A percentile compares a stretch with the other conserved stretches of the same genome.
phyloP scores from a whole-genome alignment of 2,797 vertebrate genomes.

The Onychomys torridus region DNA sequence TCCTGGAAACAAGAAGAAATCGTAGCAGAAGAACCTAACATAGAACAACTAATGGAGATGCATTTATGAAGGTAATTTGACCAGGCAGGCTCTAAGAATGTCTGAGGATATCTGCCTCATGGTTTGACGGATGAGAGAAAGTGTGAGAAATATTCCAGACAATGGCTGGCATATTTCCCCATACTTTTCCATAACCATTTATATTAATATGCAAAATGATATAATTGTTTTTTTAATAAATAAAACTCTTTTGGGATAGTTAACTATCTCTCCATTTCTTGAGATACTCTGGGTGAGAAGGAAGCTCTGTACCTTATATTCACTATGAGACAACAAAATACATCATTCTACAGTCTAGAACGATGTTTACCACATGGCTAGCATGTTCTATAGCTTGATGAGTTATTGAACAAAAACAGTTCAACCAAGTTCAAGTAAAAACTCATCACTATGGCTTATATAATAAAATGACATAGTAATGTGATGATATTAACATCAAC shows the following conservation, averaged over 20 bases:
- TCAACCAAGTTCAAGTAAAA: not conserved
- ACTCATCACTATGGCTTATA: not conserved
- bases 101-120: accelerated
- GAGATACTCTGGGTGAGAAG: no score
- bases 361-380: not conserved
- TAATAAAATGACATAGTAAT: not conserved
- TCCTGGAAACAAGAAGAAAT: not conserved
- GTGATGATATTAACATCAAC: not conserved
- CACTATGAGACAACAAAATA: not conserved
- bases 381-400: not conserved
- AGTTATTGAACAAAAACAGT: not conserved
- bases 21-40: not conserved
- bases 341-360: not conserved
- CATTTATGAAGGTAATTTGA: not conserved
- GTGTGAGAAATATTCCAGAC: not conserved
- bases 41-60: not conserved
- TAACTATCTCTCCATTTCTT: not conserved
- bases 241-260: not conserved
- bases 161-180: not conserved
- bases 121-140: not conserved
- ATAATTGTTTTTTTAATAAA: not conserved
- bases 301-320: not conserved
- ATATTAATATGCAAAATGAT: not conserved
- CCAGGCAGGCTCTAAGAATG: not conserved
- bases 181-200: not conserved